Evolutionary conservation across 1,140 invertebrate species (phyloP), one percentile per base, ranked within the genome.

Genomic region (Papilio aristodemus): DNA sequence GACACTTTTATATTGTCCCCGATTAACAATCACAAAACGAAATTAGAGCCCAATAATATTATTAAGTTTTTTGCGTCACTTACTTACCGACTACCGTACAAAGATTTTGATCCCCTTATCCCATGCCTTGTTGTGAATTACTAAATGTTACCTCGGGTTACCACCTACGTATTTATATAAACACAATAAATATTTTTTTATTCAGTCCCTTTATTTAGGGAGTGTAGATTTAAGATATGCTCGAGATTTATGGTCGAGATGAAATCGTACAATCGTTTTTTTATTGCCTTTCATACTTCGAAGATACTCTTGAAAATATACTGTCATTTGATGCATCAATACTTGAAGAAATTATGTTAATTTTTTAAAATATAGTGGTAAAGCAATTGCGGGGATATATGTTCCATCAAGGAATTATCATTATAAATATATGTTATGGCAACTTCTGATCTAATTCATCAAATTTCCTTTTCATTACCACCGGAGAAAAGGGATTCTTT

Each of bases 21-120:
- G 79, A 84, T 89, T 88, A 85, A 85, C 75, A 79, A 74, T 79
- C 70, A 78, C 76, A 89, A 39, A 89, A 84, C 81, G 87, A 89
- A 89, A 89, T 89, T 89, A 89, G 87, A 89, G 72, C 81, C 87
- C 87, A 89, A 89, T 89, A 87, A 89, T 87, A 86, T 89, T 89
- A 89, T 89, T 79, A 84, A 76, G 72, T 64, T 72, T 80, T 85
- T 84, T 82, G 77, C 73, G 70, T 19, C 71, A 46, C 71, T 60
- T 67, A 57, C 62, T 32, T n/a, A 25, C 9, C 19, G 10, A 46
- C 13, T 64, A 54, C 67, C 67, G 68, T 54, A 84, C 83, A 85
- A 85, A 77, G 62, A 19, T 14, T n/a, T 64, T 38, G 38, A 60
- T 69, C 73, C 76, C 77, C 77, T 75, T 77, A 74, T 75, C 73